A percentile compares a stretch with the other conserved stretches of the same genome.
Conservation (phyloP, 2,113 vertebrate genomes). For the Canis aureus region DNA sequence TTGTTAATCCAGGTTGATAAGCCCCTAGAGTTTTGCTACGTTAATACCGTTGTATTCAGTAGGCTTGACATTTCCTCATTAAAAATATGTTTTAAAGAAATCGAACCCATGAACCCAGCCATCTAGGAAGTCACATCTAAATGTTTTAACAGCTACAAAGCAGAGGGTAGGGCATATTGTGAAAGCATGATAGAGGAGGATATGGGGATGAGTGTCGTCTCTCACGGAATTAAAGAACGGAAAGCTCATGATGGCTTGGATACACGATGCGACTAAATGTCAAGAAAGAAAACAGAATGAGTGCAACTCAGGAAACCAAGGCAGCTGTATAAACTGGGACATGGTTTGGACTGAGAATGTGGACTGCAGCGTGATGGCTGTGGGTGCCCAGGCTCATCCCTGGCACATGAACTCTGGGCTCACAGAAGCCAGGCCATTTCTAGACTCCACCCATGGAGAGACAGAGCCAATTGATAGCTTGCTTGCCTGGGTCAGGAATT, state of each 20-base stretch:
- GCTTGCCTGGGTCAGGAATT: not conserved
- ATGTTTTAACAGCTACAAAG: not conserved
- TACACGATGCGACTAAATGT: not conserved
- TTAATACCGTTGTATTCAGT: not conserved
- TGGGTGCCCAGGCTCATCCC: not conserved
- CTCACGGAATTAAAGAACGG: not conserved
- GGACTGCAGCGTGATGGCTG: not conserved
- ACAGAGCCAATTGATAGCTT: not conserved
- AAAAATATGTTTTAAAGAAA: not conserved
- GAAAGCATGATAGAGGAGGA: too few relatives aligned
- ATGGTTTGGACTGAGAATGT: not conserved
- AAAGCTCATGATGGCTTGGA: not conserved
- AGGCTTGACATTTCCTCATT: not conserved
- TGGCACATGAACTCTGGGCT: not conserved
- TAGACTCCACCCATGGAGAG: not conserved
- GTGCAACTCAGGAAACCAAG: not conserved
- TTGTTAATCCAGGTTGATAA: not conserved
- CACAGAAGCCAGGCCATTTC: not conserved
- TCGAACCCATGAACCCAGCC: not conserved
- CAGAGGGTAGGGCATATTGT: fast-evolving
- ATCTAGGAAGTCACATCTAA: not conserved
- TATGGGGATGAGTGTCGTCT: not conserved
- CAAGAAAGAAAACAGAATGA: not conserved
- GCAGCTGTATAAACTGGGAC: not conserved
- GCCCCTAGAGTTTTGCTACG: not conserved